Percentiles rank a stretch among this genome's conserved stretches.
Evolutionary conservation across 2,113 vertebrate genomes (phyloP).

Genomic region (Rhegmatorhina hoffmannsi): DNA sequence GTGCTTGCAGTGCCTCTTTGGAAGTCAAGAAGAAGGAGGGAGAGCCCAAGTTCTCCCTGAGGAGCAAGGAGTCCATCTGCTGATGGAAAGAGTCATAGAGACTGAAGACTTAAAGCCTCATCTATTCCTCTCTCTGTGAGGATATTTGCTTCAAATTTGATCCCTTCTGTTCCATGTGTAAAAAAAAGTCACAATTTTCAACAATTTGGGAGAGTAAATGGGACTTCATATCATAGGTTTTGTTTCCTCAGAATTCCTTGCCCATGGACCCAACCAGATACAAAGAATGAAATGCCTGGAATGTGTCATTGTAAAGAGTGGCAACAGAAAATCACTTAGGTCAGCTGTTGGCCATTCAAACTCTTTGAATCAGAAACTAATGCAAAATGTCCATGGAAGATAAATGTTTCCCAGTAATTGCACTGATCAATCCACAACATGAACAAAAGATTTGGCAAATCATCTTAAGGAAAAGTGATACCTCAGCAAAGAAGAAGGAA

Average conservation of each 20-base stretch:
- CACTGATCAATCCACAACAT: conserved; percentile 17
- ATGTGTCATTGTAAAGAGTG: neutral
- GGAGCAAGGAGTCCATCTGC: neutral
- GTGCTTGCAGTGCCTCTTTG: neutral
- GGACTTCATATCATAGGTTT: neutral
- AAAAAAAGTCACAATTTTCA: neutral
- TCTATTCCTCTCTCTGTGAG: neutral
- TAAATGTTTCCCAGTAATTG: conserved; percentile 17
- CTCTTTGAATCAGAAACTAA: conserved; percentile 2
- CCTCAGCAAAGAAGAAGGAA: neutral
- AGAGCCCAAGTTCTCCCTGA: neutral
- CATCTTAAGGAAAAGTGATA: neutral
- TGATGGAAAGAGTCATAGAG: neutral
- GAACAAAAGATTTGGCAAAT: conserved; percentile 42
- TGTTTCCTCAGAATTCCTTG: neutral
- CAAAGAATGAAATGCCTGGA: neutral
- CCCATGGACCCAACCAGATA: neutral
- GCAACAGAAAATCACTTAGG: neutral
- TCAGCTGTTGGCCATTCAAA: neutral
- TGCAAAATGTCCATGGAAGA: neutral
- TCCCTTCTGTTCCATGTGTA: neutral
- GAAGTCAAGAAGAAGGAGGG: neutral
- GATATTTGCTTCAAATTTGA: neutral
- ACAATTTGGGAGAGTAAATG: neutral
- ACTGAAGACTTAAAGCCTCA: neutral